Evolutionary conservation across 2,888 invertebrate species (phyloP).

Genomic region (Lasioglossum marginatum): DNA sequence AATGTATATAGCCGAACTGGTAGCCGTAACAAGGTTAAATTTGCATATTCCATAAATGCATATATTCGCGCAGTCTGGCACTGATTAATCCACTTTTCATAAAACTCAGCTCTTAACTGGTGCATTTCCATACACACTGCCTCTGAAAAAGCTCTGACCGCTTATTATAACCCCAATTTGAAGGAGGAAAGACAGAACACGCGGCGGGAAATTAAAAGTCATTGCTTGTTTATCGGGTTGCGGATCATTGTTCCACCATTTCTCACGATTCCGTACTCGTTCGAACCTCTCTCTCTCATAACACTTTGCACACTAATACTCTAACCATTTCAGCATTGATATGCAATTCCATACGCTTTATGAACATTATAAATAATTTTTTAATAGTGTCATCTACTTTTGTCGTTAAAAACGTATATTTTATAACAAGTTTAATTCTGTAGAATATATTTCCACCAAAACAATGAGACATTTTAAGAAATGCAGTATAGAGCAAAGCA

Average conservation of each 20-base stretch:
- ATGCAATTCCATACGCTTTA: too few species aligned
- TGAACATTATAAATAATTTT: too few species aligned
- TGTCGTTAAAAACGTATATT: too few species aligned
- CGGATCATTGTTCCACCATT: neutral
- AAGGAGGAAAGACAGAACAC: neutral
- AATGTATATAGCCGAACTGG: conserved; percentile 3
- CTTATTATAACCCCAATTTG: neutral
- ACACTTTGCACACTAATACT: neutral
- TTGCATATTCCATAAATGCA: conserved; percentile 17
- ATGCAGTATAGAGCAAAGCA: too few species aligned
- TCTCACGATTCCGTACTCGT: neutral
- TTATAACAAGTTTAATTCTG: too few species aligned
- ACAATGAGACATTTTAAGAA: too few species aligned
- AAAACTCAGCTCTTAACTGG: conserved; percentile 16
- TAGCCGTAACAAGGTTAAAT: conserved; percentile 18
- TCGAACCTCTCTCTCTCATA: neutral
- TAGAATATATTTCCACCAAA: too few species aligned
- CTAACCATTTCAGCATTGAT: too few species aligned
- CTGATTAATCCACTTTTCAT: conserved; percentile 17
- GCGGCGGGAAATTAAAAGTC: conserved; percentile 10
- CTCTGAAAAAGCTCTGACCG: conserved; percentile 6
- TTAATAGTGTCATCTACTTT: too few species aligned
- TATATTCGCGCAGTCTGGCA: conserved; percentile 12
- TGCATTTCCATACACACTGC: conserved; percentile 5
- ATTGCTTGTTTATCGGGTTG: conserved; percentile 5